phyloP scores from a whole-genome alignment of 2,888 invertebrate species.

The Cheilosia vernalis region DNA sequence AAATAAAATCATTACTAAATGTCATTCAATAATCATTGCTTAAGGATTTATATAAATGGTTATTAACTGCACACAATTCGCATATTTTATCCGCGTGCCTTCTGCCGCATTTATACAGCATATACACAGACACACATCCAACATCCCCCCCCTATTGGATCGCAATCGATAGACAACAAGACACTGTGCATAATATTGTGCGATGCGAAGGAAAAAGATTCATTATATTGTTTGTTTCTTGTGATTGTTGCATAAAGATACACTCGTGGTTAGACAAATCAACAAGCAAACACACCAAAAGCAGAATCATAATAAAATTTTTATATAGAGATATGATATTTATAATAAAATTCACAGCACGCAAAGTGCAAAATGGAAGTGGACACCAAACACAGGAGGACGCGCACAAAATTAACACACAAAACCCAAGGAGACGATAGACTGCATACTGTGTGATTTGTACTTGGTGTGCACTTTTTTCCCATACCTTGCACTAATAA shows the following conservation, averaged over 20 bases:
- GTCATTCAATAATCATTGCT: constrained; percentile 72
- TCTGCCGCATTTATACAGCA: constrained; percentile 7
- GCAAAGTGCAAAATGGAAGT: constrained; percentile 76
- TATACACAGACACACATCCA: neutral
- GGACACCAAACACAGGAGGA: constrained; percentile 62
- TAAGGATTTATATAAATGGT: constrained; percentile 74
- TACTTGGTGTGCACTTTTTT: constrained; percentile 45
- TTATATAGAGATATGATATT: constrained; percentile 66
- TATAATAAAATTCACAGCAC: constrained; percentile 78
- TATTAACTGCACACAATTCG: constrained; percentile 73
- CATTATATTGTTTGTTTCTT: constrained; percentile 59
- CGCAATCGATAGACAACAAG: constrained; percentile 10
- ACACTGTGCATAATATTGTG: constrained; percentile 52
- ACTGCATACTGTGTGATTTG: constrained; percentile 72
- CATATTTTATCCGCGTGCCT: constrained; percentile 59
- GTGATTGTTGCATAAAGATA: constrained; percentile 48
- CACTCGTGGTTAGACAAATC: constrained; percentile 49
- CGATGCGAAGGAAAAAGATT: constrained; percentile 63
- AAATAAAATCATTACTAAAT: constrained; percentile 75
- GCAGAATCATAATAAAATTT: constrained; percentile 60
- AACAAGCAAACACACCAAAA: constrained; percentile 43
- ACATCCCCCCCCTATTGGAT: constrained; percentile 7
- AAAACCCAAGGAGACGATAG: constrained; percentile 29
- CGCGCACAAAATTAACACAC: constrained; percentile 65
- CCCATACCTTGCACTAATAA: neutral